phyloP scores from a whole-genome alignment of 1,140 invertebrate genomes.

The Oncopodura yosiiana region DNA sequence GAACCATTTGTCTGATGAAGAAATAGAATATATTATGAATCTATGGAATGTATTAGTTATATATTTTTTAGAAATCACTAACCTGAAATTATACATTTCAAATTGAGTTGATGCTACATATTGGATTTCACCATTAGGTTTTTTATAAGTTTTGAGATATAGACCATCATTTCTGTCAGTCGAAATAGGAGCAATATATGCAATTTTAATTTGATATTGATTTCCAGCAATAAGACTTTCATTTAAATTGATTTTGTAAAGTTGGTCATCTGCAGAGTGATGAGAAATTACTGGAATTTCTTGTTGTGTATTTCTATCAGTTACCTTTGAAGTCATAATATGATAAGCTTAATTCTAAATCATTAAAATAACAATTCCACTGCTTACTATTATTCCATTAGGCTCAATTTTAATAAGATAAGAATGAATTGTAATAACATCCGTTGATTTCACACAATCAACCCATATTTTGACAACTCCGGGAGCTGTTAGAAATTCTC shows the following conservation, averaged over 20 bases:
- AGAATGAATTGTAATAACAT: constrained; percentile 64
- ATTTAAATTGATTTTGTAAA: no score
- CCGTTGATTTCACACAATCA: constrained; percentile 52
- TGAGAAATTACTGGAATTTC: no score
- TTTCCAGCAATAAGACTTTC: no score
- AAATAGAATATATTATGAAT: not conserved
- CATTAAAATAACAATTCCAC: no score
- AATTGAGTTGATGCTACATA: not conserved
- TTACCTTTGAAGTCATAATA: no score
- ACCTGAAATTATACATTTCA: not conserved
- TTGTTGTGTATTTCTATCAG: no score
- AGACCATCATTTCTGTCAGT: not conserved
- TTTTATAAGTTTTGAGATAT: not conserved
- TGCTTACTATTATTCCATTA: no score
- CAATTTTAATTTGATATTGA: not conserved
- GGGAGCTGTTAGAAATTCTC: constrained; percentile 27
- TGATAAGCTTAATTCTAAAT: no score
- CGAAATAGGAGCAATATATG: not conserved
- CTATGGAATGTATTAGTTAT: not conserved
- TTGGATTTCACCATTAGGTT: not conserved
- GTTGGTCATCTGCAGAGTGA: no score
- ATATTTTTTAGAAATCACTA: not conserved
- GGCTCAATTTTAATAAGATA: constrained; percentile 54
- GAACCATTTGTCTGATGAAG: constrained; percentile 16
- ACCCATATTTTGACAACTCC: constrained; percentile 59